Evolutionary conservation across 2,888 invertebrate genomes (phyloP), one percentile per base, ranked within the genome.

Genomic region (Carcina quercana): DNA sequence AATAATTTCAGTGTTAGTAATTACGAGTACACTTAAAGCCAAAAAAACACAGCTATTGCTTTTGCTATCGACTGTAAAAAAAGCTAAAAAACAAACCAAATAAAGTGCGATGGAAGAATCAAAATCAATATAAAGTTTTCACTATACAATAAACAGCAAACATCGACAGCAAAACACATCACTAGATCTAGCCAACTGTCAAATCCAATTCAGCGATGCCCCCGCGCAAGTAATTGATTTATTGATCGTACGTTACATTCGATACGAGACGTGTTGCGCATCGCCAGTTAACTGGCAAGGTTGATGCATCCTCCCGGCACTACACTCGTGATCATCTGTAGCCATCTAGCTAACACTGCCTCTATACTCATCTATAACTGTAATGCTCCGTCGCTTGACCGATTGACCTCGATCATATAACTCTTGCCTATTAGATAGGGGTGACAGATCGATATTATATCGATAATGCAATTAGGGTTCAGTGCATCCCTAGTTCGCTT

Each of bases 211-310:
- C 79, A 74, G 59, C 70, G 65, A 64, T 71, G 78, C 78, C 73
- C 78, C 74, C 71, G 78, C 76, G 64, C 69, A 67, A 62, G 72
- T 83, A 83, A 83, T 83, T 83, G 83, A 83, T 83, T 83, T 83
- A 83, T 82, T 80, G 83, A 82, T 82, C 79, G 71, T 83, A 74
- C 69, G 75, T 83, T 76, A 80, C 68, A 74, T 80, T 83, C 82
- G 83, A 82, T 83, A 75, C 64, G 70, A 65, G 63, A 68, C 67
- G 65, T 63, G 56, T 56, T 55, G 66, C 63, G 57, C 61, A 56
- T 40, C 11, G 25, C 19, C 25, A 25, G 29, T 32, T 29, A 32
- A 32, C 25, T 27, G n/a, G 25, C 27, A 33, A 32, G 25, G 30
- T 32, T 32, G 30, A 21, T 36, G 32, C 30, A 32, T 36, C 28